Evolutionary conservation across 2,888 invertebrate genomes (phyloP).

Genomic region (Noctua pronuba): DNA sequence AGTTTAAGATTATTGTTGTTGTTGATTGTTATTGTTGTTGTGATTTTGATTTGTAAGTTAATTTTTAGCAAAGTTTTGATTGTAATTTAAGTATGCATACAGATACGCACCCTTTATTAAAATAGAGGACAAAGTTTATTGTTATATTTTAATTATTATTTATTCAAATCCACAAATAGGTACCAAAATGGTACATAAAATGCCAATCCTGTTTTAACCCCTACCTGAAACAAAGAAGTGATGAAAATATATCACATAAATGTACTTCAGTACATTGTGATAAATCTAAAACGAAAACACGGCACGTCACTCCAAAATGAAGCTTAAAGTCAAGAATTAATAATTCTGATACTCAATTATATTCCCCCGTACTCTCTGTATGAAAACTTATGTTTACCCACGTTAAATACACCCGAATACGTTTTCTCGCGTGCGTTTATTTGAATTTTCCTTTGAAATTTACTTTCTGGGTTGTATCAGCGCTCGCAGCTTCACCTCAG

Average conservation of each 20-base stretch:
- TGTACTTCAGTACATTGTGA: neutral
- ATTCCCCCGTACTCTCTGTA: conserved; percentile 40
- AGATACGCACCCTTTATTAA: neutral
- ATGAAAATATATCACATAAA: neutral
- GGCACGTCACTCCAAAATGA: conserved; percentile 10
- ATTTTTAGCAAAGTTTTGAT: neutral
- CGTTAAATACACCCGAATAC: conserved; percentile 76
- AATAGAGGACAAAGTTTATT: neutral
- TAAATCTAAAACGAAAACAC: conserved; percentile 33
- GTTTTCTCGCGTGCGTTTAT: conserved; percentile 78
- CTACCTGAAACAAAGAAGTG: neutral
- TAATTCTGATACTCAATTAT: conserved; percentile 58
- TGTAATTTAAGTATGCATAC: neutral
- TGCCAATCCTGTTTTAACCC: neutral
- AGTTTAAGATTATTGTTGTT: neutral
- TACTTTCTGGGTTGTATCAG: conserved; percentile 66
- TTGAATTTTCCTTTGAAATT: conserved; percentile 77
- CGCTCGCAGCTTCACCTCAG: conserved; percentile 61
- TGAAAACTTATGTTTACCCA: conserved; percentile 75
- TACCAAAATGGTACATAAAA: neutral
- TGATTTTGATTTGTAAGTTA: neutral
- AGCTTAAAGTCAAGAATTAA: conserved; percentile 29
- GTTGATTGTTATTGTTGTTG: too few relatives aligned
- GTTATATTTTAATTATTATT: neutral
- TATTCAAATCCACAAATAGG: neutral